Evolutionary conservation across 2,113 vertebrate genomes (phyloP), one percentile per base, ranked within the genome.

Genomic region (Phoxinus phoxinus): DNA sequence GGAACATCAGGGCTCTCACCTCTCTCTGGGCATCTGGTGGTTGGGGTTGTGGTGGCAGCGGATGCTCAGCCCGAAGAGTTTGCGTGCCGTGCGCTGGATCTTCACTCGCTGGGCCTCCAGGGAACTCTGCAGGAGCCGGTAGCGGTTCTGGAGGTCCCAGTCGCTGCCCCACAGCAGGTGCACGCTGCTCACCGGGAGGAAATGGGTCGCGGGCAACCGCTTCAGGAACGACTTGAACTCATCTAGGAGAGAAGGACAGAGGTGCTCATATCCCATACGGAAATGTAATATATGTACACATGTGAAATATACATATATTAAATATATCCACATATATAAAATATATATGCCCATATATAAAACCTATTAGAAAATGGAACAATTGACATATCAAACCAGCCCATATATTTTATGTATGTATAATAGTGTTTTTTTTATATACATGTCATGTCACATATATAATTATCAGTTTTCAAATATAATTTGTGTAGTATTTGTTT

Each of bases 211-310:
- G 88, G 98, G 98, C 91, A 99, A 94, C 90, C 96, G 96, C 93
- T 98, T 99, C 95, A 99, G 96, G 88, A 98, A 99, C 15, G 97
- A 99, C 93, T 98, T 99, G 91, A 99, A 99, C 90, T 99, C 98
- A 92, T 99, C 98, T 99, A 90, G 27, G 21, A 46, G 41, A 51
- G 4, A 37, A 10, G 61, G 63, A 79, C 6, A 35, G 46, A 82
- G 3, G 32, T 23, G 35, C 9, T 56, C 27, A 77, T 32, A 56
- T n/a, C n/a, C n/a, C n/a, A n/a, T n/a, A n/a, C n/a, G n/a, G n/a
- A n/a, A n/a, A n/a, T n/a, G n/a, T n/a, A n/a, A n/a, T n/a, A n/a
- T n/a, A n/a, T n/a, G n/a, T n/a, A n/a, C n/a, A n/a, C n/a, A n/a
- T n/a, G n/a, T n/a, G n/a, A n/a, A n/a, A n/a, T n/a, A n/a, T n/a